phyloP scores from a whole-genome alignment of 1,140 invertebrate species.

The Alviniconcha marisindica region DNA sequence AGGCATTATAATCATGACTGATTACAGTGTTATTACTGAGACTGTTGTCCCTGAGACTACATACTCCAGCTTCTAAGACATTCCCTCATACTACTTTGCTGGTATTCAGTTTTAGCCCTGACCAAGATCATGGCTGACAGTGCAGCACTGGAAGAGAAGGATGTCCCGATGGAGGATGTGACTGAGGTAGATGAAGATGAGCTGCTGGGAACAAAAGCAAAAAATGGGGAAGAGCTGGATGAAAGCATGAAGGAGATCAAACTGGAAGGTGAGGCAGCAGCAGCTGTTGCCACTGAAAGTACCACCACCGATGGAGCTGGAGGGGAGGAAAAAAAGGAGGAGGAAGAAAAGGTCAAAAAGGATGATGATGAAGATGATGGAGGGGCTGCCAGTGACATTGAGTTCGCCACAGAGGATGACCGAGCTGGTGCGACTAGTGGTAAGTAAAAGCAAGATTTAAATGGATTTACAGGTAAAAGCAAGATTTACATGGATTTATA shows the following conservation, averaged over 20 bases:
- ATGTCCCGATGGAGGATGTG: slow-evolving; percentile 31
- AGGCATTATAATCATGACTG: too few relatives aligned
- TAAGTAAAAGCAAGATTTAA: too few relatives aligned
- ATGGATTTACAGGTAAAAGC: too few relatives aligned
- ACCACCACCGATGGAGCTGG: background rate
- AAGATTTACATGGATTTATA: too few relatives aligned
- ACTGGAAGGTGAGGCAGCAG: background rate
- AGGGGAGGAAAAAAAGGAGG: background rate
- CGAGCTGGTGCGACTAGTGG: background rate
- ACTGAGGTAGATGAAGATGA: slow-evolving; percentile 23
- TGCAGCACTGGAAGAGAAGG: slow-evolving; percentile 18
- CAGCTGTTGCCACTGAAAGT: background rate
- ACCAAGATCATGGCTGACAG: background rate
- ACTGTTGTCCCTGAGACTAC: too few relatives aligned
- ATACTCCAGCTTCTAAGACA: too few relatives aligned
- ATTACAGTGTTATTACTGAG: too few relatives aligned
- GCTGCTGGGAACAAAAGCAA: slow-evolving; percentile 4
- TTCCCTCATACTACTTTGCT: too few relatives aligned
- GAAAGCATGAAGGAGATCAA: slow-evolving; percentile 1
- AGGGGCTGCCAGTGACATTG: slow-evolving; percentile 25
- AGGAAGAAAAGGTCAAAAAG: slow-evolving; percentile 1
- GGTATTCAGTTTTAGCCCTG: too few relatives aligned
- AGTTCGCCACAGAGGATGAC: slow-evolving; percentile 32
- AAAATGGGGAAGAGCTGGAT: background rate
- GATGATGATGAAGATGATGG: slow-evolving; percentile 24